Percentiles rank a stretch among this genome's conserved stretches.
Evolutionary conservation across 2,113 vertebrate species (phyloP).

Genomic region (Toxotes chatareus): DNA sequence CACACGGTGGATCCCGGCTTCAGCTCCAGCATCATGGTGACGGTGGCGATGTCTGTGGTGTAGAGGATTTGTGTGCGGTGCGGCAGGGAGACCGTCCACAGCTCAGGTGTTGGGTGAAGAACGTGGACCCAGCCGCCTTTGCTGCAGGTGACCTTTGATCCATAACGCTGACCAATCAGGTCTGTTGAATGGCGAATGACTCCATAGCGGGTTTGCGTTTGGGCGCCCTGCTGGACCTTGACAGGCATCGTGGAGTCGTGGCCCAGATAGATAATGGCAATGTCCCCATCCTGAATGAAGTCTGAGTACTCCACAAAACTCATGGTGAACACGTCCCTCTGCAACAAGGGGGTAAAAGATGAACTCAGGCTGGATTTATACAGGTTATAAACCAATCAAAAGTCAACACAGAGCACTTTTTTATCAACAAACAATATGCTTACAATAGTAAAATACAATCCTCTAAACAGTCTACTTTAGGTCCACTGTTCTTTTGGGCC

Average conservation of each 20-base stretch:
- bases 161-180: constrained; percentile 93
- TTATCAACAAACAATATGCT: no score
- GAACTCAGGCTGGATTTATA: not conserved
- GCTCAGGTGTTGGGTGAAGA: constrained; percentile 95
- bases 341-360: not conserved
- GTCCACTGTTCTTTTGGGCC: no score
- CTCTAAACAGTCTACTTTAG: not conserved
- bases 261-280: constrained; percentile 92
- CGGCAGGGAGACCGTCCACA: constrained; percentile 95
- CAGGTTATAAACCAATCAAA: not conserved
- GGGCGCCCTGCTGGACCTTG: constrained; percentile 89
- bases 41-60: constrained; percentile 94
- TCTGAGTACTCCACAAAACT: constrained; percentile 94
- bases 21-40: constrained; percentile 98
- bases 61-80: constrained; percentile 99
- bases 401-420: not conserved
- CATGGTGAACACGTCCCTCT: constrained; percentile 79
- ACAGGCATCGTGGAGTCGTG: constrained; percentile 93
- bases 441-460: not conserved
- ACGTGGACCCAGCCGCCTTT: constrained; percentile 97
- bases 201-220: constrained; percentile 96
- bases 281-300: constrained; percentile 91
- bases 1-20: constrained; percentile 96
- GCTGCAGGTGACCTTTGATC: constrained; percentile 96
- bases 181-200: constrained; percentile 93